These are phyloP conservation scores for Sminthurinus aureus DNA, from an alignment of 2,888 invertebrate genomes.

Conservation along the genomic window DNA sequence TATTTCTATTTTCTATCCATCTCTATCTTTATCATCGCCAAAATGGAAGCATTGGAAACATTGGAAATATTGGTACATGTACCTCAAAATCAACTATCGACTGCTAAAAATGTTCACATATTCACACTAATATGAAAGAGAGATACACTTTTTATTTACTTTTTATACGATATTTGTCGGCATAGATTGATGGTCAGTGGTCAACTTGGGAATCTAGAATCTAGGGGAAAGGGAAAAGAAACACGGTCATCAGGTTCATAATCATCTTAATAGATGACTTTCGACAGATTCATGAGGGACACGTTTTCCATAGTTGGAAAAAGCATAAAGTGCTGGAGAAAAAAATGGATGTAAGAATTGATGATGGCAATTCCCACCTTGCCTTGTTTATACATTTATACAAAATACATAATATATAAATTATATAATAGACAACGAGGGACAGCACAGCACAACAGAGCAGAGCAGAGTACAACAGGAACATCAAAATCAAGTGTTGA, in stretches of 20 bases:
- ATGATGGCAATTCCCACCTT: neutral
- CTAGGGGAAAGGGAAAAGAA: neutral
- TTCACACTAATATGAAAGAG: neutral
- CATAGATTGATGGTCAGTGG: neutral
- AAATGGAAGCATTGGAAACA: neutral
- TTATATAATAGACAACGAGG: neutral
- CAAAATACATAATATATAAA: neutral
- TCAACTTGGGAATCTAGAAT: no score
- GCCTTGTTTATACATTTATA: no score
- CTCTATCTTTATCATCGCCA: neutral
- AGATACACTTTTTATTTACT: neutral
- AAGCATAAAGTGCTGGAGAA: neutral
- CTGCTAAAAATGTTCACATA: neutral
- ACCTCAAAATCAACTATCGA: neutral
- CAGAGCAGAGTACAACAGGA: no score
- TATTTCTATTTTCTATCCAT: neutral
- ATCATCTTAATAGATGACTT: neutral
- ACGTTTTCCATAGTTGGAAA: neutral
- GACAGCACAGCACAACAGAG: neutral
- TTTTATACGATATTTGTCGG: neutral
- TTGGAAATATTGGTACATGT: no score
- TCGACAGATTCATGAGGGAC: neutral
- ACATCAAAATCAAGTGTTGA: neutral
- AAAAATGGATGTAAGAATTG: constrained; percentile 4
- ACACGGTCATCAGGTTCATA: neutral